Evolutionary conservation across 2,113 vertebrate species (phyloP), one percentile per base, ranked within the genome.

Genomic region (Pterophyllum scalare): DNA sequence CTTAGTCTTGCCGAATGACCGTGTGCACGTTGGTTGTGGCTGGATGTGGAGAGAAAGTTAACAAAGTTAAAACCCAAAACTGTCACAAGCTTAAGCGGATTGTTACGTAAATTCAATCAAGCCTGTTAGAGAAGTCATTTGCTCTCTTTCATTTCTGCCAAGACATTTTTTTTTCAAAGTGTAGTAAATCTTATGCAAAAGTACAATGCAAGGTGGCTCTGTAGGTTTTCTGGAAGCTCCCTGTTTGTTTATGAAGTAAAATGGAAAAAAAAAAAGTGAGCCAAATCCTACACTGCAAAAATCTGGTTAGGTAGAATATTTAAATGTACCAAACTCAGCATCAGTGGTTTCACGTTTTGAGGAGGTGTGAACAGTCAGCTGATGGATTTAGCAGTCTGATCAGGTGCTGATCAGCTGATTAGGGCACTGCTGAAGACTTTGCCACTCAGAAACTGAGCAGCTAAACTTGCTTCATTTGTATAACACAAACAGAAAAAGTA

Each of bases 21-120:
- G 35, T 86, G 79, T 94, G 90, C 94, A 67, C 64, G 65, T 89
- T 93, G 75, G 72, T 64, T 28, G 58, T 33, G 59, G 61, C 40
- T 74, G 70, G 60, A 10, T 88, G 84, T 78, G 77, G 83, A 89
- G 70, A 81, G 86, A 46, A 20, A 79, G 46, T 35, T 89, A 93
- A 94, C 74, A 84, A 60, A 84, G 91, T 95, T 92, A 94, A 74
- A 85, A 14, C 14, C 24, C 75, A 74, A 90, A 82, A 82, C 90
- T 77, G 91, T 95, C 93, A 95, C 93, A 94, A 93, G 93, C 89
- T 94, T 79, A 80, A 88, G 70, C 26, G 3, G 74, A 86, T 80
- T 14, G 31, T 28, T 62, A 11, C n/a, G 6, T 46, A 79, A 92
- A 95, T 93, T 89, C 43, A 94, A 91, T 94, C 75, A 83, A 77